These are phyloP conservation scores for Thamnaconus septentrionalis DNA, from an alignment of 2,113 vertebrate species.

Conservation along the genomic window DNA sequence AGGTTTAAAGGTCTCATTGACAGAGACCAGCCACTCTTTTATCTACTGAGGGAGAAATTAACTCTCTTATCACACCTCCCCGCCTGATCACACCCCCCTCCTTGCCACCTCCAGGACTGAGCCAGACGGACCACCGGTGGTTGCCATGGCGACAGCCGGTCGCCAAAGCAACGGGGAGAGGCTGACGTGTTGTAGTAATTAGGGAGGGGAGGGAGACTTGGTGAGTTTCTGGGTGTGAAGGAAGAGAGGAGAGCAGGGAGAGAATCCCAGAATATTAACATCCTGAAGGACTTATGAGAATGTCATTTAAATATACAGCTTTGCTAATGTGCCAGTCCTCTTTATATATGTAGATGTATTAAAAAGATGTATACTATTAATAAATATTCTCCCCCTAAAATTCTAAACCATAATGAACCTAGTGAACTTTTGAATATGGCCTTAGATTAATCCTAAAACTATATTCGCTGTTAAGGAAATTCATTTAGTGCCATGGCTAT, in stretches of 20 bases:
- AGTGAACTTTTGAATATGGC: too few species aligned
- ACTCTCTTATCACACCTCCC: constrained; percentile 59
- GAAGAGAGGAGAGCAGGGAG: neutral
- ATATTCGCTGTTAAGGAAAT: too few species aligned
- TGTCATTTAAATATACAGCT: too few species aligned
- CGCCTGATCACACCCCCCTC: constrained; percentile 41
- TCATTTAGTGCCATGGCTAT: too few species aligned
- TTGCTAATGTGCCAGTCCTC: too few species aligned
- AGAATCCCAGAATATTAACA: neutral
- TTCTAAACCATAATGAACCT: too few species aligned
- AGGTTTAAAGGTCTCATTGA: constrained; percentile 39
- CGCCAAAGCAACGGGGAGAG: constrained; percentile 59
- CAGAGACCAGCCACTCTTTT: constrained; percentile 51
- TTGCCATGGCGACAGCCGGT: constrained; percentile 69
- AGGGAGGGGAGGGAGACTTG: neutral
- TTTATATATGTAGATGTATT: too few species aligned
- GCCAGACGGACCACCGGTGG: constrained; percentile 52
- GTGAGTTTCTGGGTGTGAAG: constrained; percentile 28
- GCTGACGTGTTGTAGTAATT: constrained; percentile 67
- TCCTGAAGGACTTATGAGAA: neutral
- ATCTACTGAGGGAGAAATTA: constrained; percentile 34
- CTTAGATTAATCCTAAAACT: too few species aligned
- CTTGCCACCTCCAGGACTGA: constrained; percentile 4
- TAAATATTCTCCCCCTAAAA: too few species aligned
- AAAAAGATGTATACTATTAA: too few species aligned